Conservation (phyloP, 1,140 invertebrate genomes). For the Schlechtendalia chinensis region DNA sequence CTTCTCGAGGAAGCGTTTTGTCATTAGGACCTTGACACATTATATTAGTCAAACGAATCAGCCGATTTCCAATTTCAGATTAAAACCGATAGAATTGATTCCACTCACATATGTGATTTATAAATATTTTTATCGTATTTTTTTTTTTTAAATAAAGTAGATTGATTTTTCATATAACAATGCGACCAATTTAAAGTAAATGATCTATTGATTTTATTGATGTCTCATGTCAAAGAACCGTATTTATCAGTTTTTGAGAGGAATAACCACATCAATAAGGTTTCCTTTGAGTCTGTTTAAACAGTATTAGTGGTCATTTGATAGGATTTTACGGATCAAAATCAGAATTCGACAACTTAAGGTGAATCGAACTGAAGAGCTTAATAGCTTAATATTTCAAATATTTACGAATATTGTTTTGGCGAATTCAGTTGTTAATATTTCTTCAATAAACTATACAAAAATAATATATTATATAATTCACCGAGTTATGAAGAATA, state of each 20-base stretch:
- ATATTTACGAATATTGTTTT: not conserved
- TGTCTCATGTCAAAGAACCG: not conserved
- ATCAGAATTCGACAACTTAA: not conserved
- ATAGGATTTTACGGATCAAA: not conserved
- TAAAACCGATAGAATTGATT: constrained; percentile 33
- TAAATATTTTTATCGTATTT: constrained; percentile 22
- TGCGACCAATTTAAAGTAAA: not conserved
- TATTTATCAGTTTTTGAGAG: not conserved
- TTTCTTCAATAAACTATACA: not conserved
- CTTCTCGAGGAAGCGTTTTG: constrained; percentile 31
- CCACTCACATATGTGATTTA: constrained; percentile 26
- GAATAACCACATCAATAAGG: not conserved
- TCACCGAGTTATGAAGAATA: not conserved
- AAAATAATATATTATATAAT: not conserved
- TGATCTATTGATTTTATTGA: not conserved
- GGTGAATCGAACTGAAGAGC: not conserved
- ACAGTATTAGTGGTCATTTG: not conserved
- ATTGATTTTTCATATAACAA: constrained; percentile 16
- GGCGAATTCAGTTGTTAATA: not conserved
- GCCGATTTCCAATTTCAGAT: constrained; percentile 45
- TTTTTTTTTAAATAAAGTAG: not conserved
- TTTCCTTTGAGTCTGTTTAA: too few species aligned
- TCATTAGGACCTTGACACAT: constrained; percentile 46
- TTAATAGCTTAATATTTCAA: not conserved
- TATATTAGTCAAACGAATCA: constrained; percentile 48